These are phyloP conservation scores for Petrocephalus zakoni DNA, from an alignment of 2,113 vertebrate genomes.

Conservation along the genomic window DNA sequence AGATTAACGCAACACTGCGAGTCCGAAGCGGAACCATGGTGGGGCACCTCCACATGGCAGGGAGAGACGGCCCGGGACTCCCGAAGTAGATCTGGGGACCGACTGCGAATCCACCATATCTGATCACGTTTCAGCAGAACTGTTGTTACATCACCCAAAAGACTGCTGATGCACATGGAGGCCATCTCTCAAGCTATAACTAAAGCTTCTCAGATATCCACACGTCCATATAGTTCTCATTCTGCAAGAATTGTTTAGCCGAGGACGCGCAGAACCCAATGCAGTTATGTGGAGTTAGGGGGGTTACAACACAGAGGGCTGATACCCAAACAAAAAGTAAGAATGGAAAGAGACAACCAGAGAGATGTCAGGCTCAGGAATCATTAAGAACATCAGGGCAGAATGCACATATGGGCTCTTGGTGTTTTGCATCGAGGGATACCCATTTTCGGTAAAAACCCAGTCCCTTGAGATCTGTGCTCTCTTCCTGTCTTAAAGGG, in stretches of 20 bases:
- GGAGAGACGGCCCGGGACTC: neutral
- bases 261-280: neutral
- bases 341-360: neutral
- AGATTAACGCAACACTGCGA: conserved; percentile 14
- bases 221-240: neutral
- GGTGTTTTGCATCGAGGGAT: neutral
- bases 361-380: neutral
- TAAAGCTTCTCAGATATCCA: neutral
- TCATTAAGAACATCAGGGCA: neutral
- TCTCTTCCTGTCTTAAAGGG: neutral
- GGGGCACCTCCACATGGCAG: neutral
- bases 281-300: neutral
- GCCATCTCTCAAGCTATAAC: neutral
- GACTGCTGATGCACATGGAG: neutral
- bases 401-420: neutral
- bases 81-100: no score
- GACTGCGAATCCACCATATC: no score
- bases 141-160: neutral
- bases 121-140: neutral
- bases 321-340: neutral
- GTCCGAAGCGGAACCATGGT: neutral
- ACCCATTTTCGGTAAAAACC: neutral
- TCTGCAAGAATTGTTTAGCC: neutral
- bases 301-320: neutral
- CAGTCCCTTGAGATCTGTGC: neutral